Evolutionary conservation across 2,113 vertebrate species (phyloP).

Genomic region (Aspiorhynchus laticeps): DNA sequence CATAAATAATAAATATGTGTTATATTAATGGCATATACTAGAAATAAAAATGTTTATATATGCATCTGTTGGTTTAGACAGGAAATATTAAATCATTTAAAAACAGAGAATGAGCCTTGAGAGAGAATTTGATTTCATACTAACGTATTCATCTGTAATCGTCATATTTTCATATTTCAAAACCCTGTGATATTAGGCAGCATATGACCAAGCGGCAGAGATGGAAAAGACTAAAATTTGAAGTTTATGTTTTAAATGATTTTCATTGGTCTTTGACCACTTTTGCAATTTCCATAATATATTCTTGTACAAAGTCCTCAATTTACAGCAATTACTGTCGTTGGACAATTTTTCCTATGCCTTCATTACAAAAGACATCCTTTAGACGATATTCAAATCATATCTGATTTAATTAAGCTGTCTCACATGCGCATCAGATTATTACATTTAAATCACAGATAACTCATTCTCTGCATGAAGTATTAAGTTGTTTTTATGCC

Average conservation of each 20-base stretch:
- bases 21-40: not conserved
- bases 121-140: not conserved
- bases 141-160: not conserved
- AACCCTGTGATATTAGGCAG: slow-evolving; percentile 10
- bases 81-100: not conserved
- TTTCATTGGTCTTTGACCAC: slow-evolving; percentile 41
- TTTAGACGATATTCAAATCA: slow-evolving; percentile 56
- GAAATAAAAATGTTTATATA: not conserved
- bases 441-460: slow-evolving; percentile 58
- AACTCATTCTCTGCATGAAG: slow-evolving; percentile 53
- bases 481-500: slow-evolving; percentile 56
- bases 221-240: not conserved
- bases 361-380: slow-evolving; percentile 58
- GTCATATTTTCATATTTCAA: not conserved
- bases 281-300: slow-evolving; percentile 54
- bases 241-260: slow-evolving; percentile 42
- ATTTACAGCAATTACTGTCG: slow-evolving; percentile 56
- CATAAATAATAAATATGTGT: slow-evolving; percentile 2
- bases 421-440: slow-evolving; percentile 54
- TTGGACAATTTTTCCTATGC: slow-evolving; percentile 57
- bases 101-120: not conserved
- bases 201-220: slow-evolving; percentile 1
- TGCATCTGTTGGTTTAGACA: not conserved
- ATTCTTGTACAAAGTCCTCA: slow-evolving; percentile 53
- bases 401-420: slow-evolving; percentile 60